A percentile compares a stretch with the other conserved stretches of the same genome.
phyloP scores from a whole-genome alignment of 1,140 invertebrate species.

The Gryllus bimaculatus region DNA sequence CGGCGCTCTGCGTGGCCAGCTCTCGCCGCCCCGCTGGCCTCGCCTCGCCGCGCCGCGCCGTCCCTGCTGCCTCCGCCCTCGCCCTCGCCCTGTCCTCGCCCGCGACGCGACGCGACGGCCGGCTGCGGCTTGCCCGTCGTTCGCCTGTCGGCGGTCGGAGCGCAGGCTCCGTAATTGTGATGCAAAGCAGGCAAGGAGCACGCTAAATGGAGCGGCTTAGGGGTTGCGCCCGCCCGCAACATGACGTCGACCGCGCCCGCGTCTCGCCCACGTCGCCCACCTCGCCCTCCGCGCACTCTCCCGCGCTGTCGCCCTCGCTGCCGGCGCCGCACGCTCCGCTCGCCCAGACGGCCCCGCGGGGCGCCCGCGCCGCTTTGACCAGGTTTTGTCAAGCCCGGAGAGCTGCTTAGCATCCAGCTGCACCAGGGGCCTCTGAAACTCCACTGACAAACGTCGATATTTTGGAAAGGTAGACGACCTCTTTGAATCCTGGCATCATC shows the following conservation, averaged over 20 bases:
- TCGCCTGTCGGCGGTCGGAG: background rate
- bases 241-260: background rate
- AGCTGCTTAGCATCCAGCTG: background rate
- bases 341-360: background rate
- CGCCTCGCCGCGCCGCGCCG: no score
- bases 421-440: background rate
- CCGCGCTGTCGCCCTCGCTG: no score
- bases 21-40: no score
- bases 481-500: no score
- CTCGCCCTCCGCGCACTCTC: no score
- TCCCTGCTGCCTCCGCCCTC: no score
- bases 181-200: background rate
- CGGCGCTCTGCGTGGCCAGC: no score
- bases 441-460: no score
- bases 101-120: no score
- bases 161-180: background rate
- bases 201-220: constrained; percentile 2
- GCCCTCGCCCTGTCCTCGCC: no score
- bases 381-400: background rate
- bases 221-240: background rate
- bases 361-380: background rate
- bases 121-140: background rate
- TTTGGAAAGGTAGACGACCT: no score
- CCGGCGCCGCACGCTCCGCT: background rate
- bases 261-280: background rate